phyloP scores from a whole-genome alignment of 2,113 vertebrate genomes.

The Theropithecus gelada region DNA sequence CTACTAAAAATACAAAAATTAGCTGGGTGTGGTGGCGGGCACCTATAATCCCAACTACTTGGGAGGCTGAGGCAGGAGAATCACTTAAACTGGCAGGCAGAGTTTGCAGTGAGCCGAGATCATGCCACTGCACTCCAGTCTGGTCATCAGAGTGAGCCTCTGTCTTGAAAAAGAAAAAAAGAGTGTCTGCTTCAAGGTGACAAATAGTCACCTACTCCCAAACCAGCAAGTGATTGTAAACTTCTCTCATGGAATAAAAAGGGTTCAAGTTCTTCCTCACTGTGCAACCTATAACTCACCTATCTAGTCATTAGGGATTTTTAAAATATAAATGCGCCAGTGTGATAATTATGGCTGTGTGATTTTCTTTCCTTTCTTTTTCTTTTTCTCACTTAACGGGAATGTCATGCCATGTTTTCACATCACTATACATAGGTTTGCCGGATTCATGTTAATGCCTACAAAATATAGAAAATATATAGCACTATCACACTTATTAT shows the following conservation, averaged over 20 bases:
- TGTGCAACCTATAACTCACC: background rate
- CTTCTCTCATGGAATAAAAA: background rate
- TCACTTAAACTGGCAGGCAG: too few species aligned
- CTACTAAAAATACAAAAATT: too few species aligned
- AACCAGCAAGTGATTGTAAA: background rate
- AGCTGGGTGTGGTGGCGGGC: too few species aligned
- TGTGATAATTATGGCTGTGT: background rate
- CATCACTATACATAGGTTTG: background rate
- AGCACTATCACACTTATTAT: background rate
- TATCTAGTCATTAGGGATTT: background rate
- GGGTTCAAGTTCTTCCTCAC: background rate
- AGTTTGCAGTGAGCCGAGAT: too few species aligned
- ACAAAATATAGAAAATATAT: background rate
- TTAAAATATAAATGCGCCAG: background rate
- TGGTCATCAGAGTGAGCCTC: too few species aligned
- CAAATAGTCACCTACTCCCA: background rate
- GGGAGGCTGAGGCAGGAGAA: too few species aligned
- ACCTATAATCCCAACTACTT: too few species aligned
- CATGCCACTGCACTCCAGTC: too few species aligned
- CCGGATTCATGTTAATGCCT: background rate
- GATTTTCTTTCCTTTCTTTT: background rate
- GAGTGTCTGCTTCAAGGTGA: background rate
- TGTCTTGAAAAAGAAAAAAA: background rate
- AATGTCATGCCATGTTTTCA: conserved; percentile 2
- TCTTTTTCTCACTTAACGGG: background rate